phyloP scores from a whole-genome alignment of 92 coral and sea anemone species.

The Porites lobata region DNA sequence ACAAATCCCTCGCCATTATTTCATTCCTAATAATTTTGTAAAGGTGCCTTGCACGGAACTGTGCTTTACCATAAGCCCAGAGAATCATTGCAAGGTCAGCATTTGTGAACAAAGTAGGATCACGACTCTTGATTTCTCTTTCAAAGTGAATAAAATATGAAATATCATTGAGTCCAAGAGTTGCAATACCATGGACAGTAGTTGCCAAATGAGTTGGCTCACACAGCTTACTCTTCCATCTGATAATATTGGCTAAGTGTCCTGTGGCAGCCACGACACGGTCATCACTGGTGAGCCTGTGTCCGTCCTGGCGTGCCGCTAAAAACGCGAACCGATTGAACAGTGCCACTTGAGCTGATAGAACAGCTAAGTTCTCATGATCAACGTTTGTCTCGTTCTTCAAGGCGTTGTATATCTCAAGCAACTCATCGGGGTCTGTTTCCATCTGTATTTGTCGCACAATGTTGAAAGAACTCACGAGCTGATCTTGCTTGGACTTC shows the following conservation, averaged over 20 bases:
- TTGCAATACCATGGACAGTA: conserved; percentile 77
- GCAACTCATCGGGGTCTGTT: conserved; percentile 35
- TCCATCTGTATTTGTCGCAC: conserved; percentile 31
- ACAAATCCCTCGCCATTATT: conserved; percentile 66
- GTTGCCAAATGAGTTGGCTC: conserved; percentile 74
- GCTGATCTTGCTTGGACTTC: conserved; percentile 1
- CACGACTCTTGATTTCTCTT: conserved; percentile 52
- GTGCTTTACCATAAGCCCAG: conserved; percentile 82
- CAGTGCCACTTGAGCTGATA: conserved; percentile 47
- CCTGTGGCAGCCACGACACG: conserved; percentile 10
- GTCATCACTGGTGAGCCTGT: background rate
- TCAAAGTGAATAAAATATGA: conserved; percentile 71
- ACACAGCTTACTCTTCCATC: conserved; percentile 24
- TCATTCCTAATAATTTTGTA: conserved; percentile 70
- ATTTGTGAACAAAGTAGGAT: conserved; percentile 69
- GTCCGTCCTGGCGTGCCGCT: background rate
- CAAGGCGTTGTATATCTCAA: conserved; percentile 37
- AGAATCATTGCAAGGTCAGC: conserved; percentile 84
- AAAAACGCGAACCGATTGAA: conserved; percentile 17
- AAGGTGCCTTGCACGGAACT: conserved; percentile 53
- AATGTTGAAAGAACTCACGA: conserved; percentile 18
- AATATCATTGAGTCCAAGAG: conserved; percentile 32
- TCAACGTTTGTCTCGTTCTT: background rate
- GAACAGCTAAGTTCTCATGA: background rate
- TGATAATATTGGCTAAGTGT: conserved; percentile 8